Evolutionary conservation across 2,888 invertebrate genomes (phyloP), one percentile per base, ranked within the genome.

Genomic region (Embidobia sp.): DNA sequence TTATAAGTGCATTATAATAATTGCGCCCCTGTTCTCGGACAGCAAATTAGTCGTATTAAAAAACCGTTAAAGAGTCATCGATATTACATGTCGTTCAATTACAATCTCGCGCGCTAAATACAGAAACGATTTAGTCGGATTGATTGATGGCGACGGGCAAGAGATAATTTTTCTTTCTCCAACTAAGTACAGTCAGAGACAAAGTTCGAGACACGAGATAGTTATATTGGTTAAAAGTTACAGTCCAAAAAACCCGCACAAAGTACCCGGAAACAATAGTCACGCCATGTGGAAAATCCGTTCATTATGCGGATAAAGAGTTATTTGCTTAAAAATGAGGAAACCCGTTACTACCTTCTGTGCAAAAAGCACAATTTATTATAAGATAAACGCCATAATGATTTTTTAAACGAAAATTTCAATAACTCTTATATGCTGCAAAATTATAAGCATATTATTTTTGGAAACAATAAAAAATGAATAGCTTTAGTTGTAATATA

Each of bases 231-330:
- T 35, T 35, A 19, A 3, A 27, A 31, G n/a, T 29, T 31, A 3
- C 6, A 19, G 10, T 49, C 10, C 3, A 13, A 35, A 59, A 59
- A 31, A 16, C 16, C 10, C 6, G 3, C 11, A n/a, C n/a, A 16
- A 13, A 46, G 26, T 48, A 35, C 11, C 10, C 11, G 27, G 40
- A 46, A 63, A 37, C 11, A 48, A 44, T 13, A 46, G 27, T 42
- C 10, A 22, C 5, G 16, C 29, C 11, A 40, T 19, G 31, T 35
- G 67, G 67, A 67, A 67, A 67, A 55, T 48, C 55, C 67, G 22
- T 16, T 29, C 16, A 26, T 55, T 66, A 35, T 66, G 22, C 16
- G 6, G 27, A 46, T 55, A 35, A 46, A 29, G 29, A 35, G 29
- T 55, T 66, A 55, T 64, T 55, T 44, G 22, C 18, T 19, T 53